Conservation (phyloP, 1,140 invertebrate genomes). For the Caligus rogercresseyi region DNA sequence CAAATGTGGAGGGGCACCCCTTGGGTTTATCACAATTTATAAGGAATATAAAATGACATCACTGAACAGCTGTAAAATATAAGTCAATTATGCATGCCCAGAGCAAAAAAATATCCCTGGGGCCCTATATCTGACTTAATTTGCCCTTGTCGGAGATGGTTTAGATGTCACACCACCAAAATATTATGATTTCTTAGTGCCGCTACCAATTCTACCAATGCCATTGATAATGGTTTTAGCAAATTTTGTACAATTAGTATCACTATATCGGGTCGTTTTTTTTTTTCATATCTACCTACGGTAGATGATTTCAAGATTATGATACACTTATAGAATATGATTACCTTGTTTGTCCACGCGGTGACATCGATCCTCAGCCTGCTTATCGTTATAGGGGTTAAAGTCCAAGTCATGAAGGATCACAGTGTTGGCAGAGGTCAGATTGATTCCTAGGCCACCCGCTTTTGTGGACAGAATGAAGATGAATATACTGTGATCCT, state of each 20-base stretch:
- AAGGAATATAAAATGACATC: no score
- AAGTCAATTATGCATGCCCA: no score
- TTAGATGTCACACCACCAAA: no score
- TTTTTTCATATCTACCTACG: neutral
- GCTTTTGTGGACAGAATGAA: slow-evolving; percentile 41
- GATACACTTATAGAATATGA: slow-evolving; percentile 4
- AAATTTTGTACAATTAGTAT: neutral
- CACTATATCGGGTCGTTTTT: neutral
- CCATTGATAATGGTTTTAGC: no score
- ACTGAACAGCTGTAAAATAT: no score
- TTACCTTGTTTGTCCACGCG: slow-evolving; percentile 29
- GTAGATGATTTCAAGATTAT: neutral
- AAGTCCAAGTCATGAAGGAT: slow-evolving; percentile 45
- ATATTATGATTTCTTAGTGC: no score
- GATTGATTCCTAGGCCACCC: slow-evolving; percentile 41
- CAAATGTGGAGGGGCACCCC: no score
- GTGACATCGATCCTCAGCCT: slow-evolving; percentile 91
- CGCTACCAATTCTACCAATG: no score
- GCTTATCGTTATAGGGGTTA: slow-evolving; percentile 94
- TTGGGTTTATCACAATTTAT: no score
- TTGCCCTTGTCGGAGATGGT: no score
- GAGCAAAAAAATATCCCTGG: no score
- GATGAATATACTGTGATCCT: slow-evolving; percentile 33
- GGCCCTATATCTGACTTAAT: no score
- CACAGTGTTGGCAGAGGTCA: slow-evolving; percentile 39